Evolutionary conservation across 2,888 invertebrate species (phyloP).

Genomic region (Acanthosoma haemorrhoidale): DNA sequence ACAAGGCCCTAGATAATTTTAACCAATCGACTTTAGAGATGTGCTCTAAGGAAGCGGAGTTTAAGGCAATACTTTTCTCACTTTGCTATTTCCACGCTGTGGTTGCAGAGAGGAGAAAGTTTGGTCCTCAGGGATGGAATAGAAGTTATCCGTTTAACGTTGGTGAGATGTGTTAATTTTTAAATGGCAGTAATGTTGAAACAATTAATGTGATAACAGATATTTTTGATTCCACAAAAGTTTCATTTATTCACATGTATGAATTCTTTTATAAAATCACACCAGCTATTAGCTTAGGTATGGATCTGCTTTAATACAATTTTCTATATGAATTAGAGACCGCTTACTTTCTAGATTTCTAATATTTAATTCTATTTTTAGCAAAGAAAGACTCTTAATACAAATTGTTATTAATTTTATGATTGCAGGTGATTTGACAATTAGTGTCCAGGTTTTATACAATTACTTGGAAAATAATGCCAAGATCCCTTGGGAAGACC

Average conservation of each 20-base stretch:
- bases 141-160: slow-evolving; percentile 58
- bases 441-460: slow-evolving; percentile 82
- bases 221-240: too few relatives aligned
- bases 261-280: too few relatives aligned
- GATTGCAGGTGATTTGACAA: slow-evolving; percentile 75
- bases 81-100: slow-evolving; percentile 94
- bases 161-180: too few relatives aligned
- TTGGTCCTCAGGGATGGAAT: slow-evolving; percentile 93
- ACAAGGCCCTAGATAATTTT: slow-evolving; percentile 88
- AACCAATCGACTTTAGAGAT: slow-evolving; percentile 86
- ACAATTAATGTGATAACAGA: too few relatives aligned
- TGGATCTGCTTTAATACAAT: too few relatives aligned
- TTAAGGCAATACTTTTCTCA: slow-evolving; percentile 81
- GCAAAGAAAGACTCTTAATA: not conserved
- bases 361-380: not conserved
- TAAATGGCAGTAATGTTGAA: too few relatives aligned
- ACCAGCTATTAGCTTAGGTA: too few relatives aligned
- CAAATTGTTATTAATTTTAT: not conserved
- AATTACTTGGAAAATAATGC: slow-evolving; percentile 87
- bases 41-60: slow-evolving; percentile 89
- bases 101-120: slow-evolving; percentile 85
- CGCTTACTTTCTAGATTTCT: too few relatives aligned
- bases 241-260: too few relatives aligned
- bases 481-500: slow-evolving; percentile 88
- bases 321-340: too few relatives aligned